Evolutionary conservation across 1,140 invertebrate genomes (phyloP).

Genomic region (Anoplophora glabripennis): DNA sequence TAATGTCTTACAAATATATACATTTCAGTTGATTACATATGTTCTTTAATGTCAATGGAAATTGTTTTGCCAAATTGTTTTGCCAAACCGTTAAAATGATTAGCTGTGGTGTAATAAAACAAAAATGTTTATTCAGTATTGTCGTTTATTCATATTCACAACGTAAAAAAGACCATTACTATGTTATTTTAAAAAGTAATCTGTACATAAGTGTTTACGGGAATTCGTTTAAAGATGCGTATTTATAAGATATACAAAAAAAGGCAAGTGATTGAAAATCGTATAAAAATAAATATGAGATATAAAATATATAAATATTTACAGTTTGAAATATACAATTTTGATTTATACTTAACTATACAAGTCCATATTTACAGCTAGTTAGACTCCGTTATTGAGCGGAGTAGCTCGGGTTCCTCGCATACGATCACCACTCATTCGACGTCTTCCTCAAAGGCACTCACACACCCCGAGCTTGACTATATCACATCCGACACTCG

Average conservation of each 20-base stretch:
- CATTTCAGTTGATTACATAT: too few relatives aligned
- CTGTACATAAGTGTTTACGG: constrained; percentile 1
- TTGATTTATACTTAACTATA: constrained; percentile 37
- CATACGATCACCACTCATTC: constrained; percentile 16
- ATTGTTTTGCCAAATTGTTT: too few relatives aligned
- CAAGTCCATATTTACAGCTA: constrained; percentile 36
- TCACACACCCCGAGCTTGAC: constrained; percentile 22
- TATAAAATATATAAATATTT: constrained; percentile 37
- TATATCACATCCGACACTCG: constrained; percentile 31
- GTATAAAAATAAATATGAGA: constrained; percentile 37
- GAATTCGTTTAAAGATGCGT: background rate
- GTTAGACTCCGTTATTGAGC: constrained; percentile 29
- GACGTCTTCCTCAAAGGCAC: constrained; percentile 14
- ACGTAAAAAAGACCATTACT: constrained; percentile 3
- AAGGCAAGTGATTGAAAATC: constrained; percentile 19
- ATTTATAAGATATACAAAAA: background rate
- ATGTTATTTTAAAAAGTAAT: constrained; percentile 1
- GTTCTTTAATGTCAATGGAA: too few relatives aligned
- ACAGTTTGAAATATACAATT: constrained; percentile 32
- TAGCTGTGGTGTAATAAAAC: background rate
- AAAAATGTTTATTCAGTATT: background rate
- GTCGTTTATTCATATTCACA: constrained; percentile 14
- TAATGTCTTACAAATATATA: too few relatives aligned
- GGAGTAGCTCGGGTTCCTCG: constrained; percentile 25
- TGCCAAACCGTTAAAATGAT: too few relatives aligned